Base-by-base conservation (phyloP, 2,797 vertebrate genomes). In the Agapornis canus region DNA sequence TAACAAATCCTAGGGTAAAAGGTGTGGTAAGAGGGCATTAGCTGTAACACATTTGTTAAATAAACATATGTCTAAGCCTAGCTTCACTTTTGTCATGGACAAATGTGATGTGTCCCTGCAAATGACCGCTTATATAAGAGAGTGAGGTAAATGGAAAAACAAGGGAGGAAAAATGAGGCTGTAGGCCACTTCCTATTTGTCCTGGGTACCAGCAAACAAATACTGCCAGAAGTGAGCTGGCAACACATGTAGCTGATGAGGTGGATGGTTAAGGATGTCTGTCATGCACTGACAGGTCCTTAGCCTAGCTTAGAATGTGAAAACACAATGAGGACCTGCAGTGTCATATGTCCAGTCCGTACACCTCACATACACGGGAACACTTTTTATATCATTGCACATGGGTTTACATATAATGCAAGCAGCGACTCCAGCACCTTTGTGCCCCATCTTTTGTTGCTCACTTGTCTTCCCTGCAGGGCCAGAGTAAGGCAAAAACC, bases 211-310 rank as follows among this genome's bases (percentile, higher is more conserved):
- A 31, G n/a, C 31, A 39, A 79, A 65, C 43, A 86, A 54, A 48
- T 18, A 52, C 11, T 54, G 6, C 23, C 37, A 25, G 17, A 68
- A 76, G 29, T 14, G 29, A 90, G 59, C 10, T 3, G 1, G 56
- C 26, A 49, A 27, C 25, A 10, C 0, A 0, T 9, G 25, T 35
- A 42, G n/a, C 10, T n/a, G 39, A 10, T 0, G 0, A 47, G 59
- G 54, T 1, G 2, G 13, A 29, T 15, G 45, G 13, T 20, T 26
- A 23, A 66, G 27, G 32, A 14, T 0, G 0, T 25, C 25, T 11
- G 31, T 14, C 13, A 23, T 10, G 35, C 56, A 43, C 14, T 1
- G 3, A 21, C 0, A 0, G 39, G 26, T 47, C 29, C 47, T 27
- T 60, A 83, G 43, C 11, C 13, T 26, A 47, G 18, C 25, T 54